Evolutionary conservation across 2,888 invertebrate genomes (phyloP), one percentile per base, ranked within the genome.

Genomic region (Macrophya alboannulata): DNA sequence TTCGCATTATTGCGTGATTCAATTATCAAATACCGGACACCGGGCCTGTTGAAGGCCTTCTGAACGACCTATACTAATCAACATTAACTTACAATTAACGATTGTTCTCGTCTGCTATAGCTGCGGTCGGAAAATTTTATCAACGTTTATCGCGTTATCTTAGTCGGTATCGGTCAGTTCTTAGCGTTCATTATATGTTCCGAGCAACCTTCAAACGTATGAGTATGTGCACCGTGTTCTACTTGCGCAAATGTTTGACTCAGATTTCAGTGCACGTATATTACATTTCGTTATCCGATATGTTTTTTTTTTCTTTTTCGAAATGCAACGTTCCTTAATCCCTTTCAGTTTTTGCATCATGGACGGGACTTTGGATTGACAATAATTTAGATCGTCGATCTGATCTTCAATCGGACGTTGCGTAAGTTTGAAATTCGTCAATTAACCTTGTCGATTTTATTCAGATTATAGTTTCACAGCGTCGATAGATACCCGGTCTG

Each of bases 81-180:
- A 40, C 40, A 71, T 71, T 40, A 71, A 71, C n/a, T 71, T 40
- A 62, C 62, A 37, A 71, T 71, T 17, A 71, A 25, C 17, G 43
- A 74, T 74, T 74, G 21, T 74, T 45, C 5, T 43, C 45, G 74
- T 45, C 21, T n/a, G 43, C 45, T 4, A 31, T 31, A 45, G 21
- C 25, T 10, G 25, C 21, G 25, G 45, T 17, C 25, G 21, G 12
- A 74, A 74, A 74, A 21, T 74, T 74, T 45, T 74, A 74, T 74
- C 74, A 74, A 21, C 68, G 8, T 37, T 37, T 37, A 81, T 81
- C 40, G 62, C 59, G 59, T 62, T 81, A 81, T 81, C 81, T 55
- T 51, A 5, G 48, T 51, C 37, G 51, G 51, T 51, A 51, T 77
- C 55, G 77, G 76, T 76, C 72, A 31, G 31, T 51, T 37, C 10